Conservation (phyloP, 2,888 invertebrate genomes). For the Apotomis turbidana region DNA sequence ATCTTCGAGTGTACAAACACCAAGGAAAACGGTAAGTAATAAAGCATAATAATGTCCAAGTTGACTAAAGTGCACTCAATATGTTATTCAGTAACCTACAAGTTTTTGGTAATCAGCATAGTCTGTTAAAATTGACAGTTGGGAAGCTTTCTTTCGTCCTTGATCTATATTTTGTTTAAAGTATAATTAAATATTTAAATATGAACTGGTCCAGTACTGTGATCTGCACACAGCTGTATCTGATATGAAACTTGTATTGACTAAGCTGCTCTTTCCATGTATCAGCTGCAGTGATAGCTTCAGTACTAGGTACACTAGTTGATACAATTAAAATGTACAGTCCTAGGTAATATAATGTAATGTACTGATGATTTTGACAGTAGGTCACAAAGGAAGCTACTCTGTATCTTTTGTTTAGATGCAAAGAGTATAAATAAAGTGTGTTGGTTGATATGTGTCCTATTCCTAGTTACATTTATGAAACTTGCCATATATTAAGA, state of each 20-base stretch:
- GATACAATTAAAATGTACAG: no score
- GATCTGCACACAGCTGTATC: slow-evolving; percentile 24
- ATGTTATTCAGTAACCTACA: slow-evolving; percentile 34
- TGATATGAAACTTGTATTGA: background rate
- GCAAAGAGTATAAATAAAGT: no score
- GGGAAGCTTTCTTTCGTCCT: slow-evolving; percentile 45
- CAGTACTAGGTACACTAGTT: no score
- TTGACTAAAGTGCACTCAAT: slow-evolving; percentile 19
- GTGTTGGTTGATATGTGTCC: no score
- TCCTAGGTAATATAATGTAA: no score
- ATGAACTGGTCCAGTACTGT: background rate
- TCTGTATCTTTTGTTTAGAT: no score
- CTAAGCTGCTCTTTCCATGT: background rate
- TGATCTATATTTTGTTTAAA: slow-evolving; percentile 35
- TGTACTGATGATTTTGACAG: no score
- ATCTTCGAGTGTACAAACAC: slow-evolving; percentile 81
- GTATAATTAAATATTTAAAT: background rate
- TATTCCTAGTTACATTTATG: no score
- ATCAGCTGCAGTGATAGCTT: background rate
- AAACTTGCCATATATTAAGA: no score
- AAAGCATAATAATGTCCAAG: slow-evolving; percentile 47
- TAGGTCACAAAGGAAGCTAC: no score
- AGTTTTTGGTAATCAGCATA: slow-evolving; percentile 20
- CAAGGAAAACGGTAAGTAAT: slow-evolving; percentile 78
- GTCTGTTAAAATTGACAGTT: slow-evolving; percentile 45